Conservation (phyloP, 1,140 invertebrate species). For the Chlorops oryzae region DNA sequence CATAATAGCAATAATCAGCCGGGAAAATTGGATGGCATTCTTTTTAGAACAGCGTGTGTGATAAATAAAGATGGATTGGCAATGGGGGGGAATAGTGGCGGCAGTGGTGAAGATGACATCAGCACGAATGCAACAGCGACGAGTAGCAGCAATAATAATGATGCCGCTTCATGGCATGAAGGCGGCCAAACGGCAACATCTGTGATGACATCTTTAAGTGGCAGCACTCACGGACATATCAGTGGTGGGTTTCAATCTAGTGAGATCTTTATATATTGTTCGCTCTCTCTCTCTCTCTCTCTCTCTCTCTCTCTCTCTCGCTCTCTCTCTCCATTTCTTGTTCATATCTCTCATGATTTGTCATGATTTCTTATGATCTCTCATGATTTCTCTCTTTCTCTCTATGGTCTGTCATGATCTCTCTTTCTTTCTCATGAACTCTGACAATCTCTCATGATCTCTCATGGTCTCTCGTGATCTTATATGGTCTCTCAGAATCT, state of each 20-base stretch:
- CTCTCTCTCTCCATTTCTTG: background rate
- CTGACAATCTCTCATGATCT: too few species aligned
- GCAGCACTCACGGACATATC: slow-evolving; percentile 37
- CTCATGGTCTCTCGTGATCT: too few species aligned
- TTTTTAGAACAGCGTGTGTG: slow-evolving; percentile 41
- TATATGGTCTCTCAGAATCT: too few species aligned
- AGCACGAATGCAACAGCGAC: slow-evolving; percentile 1
- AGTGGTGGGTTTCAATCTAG: slow-evolving; percentile 32
- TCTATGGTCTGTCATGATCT: too few species aligned
- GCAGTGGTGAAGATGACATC: slow-evolving; percentile 9
- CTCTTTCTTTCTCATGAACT: too few species aligned
- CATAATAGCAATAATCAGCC: slow-evolving; percentile 40
- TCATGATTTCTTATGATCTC: too few species aligned
- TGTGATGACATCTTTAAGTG: slow-evolving; percentile 6
- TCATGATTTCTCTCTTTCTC: too few species aligned
- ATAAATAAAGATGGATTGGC: slow-evolving; percentile 34
- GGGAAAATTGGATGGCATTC: slow-evolving; percentile 42
- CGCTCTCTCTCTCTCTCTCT: too few species aligned
- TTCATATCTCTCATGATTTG: too few species aligned
- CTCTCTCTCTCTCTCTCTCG: background rate
- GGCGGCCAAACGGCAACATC: background rate
- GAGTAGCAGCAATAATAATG: slow-evolving; percentile 9
- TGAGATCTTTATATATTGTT: background rate
- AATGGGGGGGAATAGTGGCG: background rate
- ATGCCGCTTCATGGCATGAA: background rate